These are phyloP conservation scores for Thinocorus orbignyianus DNA, from an alignment of 2,113 vertebrate genomes.

Conservation along the genomic window DNA sequence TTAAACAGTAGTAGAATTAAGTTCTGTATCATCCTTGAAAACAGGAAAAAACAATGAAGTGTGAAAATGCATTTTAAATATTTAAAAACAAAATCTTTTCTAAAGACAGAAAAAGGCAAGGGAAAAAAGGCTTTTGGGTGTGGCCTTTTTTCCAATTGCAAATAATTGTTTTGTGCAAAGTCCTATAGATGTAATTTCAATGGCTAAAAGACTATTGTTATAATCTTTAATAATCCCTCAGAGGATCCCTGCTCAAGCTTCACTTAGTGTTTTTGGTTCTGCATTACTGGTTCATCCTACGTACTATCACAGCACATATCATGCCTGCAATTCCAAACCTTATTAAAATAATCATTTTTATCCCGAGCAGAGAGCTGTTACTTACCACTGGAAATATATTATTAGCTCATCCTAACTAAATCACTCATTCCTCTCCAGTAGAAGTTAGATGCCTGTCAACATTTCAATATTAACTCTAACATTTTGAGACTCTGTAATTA, in stretches of 20 bases:
- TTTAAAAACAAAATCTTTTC: constrained; percentile 26
- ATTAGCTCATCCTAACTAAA: constrained; percentile 43
- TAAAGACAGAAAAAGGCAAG: neutral
- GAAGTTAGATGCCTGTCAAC: constrained; percentile 9
- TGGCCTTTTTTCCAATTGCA: neutral
- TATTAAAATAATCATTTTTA: constrained; percentile 67
- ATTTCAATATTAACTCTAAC: constrained; percentile 18
- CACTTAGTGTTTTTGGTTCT: constrained; percentile 51
- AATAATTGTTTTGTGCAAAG: neutral
- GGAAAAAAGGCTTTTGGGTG: neutral
- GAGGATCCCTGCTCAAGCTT: neutral
- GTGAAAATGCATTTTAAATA: constrained; percentile 34
- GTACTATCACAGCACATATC: constrained; percentile 23
- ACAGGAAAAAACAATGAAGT: neutral
- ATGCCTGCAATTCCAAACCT: constrained; percentile 6
- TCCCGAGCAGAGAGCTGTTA: neutral
- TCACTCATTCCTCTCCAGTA: neutral
- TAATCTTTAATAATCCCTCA: constrained; percentile 29
- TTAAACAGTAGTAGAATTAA: neutral
- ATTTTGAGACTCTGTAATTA: constrained; percentile 20
- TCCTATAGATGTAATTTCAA: constrained; percentile 14
- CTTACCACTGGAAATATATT: constrained; percentile 36
- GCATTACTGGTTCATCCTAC: constrained; percentile 1
- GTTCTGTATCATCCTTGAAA: neutral
- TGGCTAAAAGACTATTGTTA: neutral